Evolutionary conservation across 2,113 vertebrate genomes (phyloP).

Genomic region (Scophthalmus maximus): DNA sequence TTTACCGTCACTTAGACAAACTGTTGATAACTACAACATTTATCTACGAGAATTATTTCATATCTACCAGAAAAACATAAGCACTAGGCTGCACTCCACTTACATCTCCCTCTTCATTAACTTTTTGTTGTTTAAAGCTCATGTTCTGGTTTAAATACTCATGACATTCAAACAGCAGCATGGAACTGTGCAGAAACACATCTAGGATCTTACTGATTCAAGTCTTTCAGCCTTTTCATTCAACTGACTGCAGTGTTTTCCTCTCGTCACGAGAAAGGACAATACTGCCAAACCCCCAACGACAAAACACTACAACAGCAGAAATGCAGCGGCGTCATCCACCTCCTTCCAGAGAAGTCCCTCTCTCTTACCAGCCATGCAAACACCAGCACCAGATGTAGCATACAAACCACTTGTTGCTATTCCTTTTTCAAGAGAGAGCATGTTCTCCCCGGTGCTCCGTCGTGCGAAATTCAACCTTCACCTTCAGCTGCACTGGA

Average conservation of each 20-base stretch:
- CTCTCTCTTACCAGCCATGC: conserved; percentile 80
- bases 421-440: conserved; percentile 23
- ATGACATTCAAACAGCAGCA: too few relatives aligned
- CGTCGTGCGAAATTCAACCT: neutral
- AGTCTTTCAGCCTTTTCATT: conserved; percentile 3
- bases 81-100: conserved; percentile 5
- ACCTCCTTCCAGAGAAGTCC: conserved; percentile 61
- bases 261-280: conserved; percentile 8
- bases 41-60: neutral
- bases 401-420: conserved; percentile 82
- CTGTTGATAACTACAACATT: neutral
- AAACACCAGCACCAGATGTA: conserved; percentile 36
- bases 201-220: neutral
- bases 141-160: conserved; percentile 23
- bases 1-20: neutral
- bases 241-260: conserved; percentile 1
- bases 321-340: conserved; percentile 55
- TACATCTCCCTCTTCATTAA: neutral
- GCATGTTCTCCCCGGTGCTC: neutral
- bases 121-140: neutral
- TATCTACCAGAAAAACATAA: neutral
- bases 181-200: conserved; percentile 1
- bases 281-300: too few relatives aligned
- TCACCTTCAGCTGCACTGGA: conserved; percentile 4
- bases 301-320: too few relatives aligned